Evolutionary conservation across 2,888 invertebrate genomes (phyloP), one percentile per base, ranked within the genome.

Genomic region (Heliconius sara): DNA sequence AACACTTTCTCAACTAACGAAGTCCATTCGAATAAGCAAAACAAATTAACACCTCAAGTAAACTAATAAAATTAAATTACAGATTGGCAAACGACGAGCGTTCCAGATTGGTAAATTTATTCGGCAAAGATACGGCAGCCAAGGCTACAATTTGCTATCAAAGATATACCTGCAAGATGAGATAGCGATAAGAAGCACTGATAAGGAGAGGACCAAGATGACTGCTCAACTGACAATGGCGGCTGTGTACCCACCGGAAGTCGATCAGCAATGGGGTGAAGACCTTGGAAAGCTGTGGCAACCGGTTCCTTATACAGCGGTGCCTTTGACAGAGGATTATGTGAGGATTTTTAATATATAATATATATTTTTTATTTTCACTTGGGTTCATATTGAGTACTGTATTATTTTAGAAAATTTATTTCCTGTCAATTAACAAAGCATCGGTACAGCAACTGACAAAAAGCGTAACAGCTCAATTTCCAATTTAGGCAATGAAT

Each of bases 171-270:
- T 88, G 0, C 86, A 85, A 4, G 88, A 92, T 39, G 92, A 95
- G 82, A 89, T 95, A 43, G 80, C 86, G 7, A 84, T 94, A 67
- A 86, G 92, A 39, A 92, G 91, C 77, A 95, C 95, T 0, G 93
- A 94, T n/a, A 94, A 95, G 85, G 94, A 95, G 47, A 85, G 95
- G 72, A 92, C 95, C 0, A 94, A 95, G 87, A 95, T 95, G 95
- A 95, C 92, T 0, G 88, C 86, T 0, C 88, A 89, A 82, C 87
- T 93, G 63, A 94, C 94, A 0, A 93, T 94, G 92, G 88, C 94
- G 0, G 93, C 94, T 12, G 83, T 86, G 2, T 95, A 92, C 85
- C 94, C 95, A 0, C 95, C 95, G 0, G 92, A 89, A 25, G 70
- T 83, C 0, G 93, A 91, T 12, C 94, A 95, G 83, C 93, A 95